phyloP scores from a whole-genome alignment of 2,797 vertebrate genomes.

The Platalea minor region DNA sequence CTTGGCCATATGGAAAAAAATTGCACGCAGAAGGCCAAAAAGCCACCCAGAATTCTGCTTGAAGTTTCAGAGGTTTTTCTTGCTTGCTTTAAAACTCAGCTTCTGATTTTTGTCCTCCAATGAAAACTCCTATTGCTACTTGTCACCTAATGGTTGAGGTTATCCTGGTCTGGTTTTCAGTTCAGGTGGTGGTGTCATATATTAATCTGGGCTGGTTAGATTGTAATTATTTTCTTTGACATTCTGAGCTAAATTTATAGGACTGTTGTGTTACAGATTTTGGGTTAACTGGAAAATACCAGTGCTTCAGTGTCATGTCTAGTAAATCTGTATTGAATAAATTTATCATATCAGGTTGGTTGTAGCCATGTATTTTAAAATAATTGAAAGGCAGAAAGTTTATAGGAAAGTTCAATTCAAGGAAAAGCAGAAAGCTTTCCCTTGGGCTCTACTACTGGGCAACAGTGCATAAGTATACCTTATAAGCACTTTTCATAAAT shows the following conservation, averaged over 20 bases:
- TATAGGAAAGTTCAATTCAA: not conserved
- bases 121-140: not conserved
- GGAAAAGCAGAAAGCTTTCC: not conserved
- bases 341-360: not conserved
- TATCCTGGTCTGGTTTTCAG: not conserved
- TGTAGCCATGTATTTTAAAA: not conserved
- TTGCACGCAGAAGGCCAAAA: rapidly evolving
- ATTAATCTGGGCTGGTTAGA: not conserved
- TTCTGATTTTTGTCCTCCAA: not conserved
- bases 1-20: not conserved
- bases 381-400: not conserved
- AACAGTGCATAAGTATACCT: not conserved
- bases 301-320: not conserved
- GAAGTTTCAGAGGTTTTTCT: not conserved
- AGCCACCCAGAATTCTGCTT: not conserved
- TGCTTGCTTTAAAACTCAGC: not conserved
- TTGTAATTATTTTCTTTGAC: not conserved
- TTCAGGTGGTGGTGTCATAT: not conserved
- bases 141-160: not conserved
- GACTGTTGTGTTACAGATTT: not conserved
- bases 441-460: not conserved
- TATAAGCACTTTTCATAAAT: not conserved
- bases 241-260: not conserved
- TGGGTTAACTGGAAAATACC: not conserved
- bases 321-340: not conserved